Conservation (phyloP, 1,140 invertebrate genomes). For the Pomacea maculata region DNA sequence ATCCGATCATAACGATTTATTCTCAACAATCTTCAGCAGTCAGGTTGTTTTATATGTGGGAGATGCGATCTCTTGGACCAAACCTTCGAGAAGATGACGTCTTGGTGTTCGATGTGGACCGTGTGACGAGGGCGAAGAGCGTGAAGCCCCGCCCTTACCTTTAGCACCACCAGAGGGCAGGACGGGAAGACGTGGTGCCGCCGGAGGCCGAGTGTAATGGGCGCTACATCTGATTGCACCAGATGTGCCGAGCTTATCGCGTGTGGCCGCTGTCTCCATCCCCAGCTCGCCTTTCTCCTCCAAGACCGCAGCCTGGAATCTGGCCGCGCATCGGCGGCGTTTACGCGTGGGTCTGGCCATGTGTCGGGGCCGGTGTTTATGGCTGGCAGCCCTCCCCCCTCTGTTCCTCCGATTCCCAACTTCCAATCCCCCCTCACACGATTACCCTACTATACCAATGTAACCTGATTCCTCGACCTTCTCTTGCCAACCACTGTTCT, state of each 20-base stretch:
- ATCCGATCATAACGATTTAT: too few species aligned
- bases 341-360: slow-evolving; percentile 14
- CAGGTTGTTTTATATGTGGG: too few species aligned
- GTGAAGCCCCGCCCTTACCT: too few species aligned
- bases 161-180: too few species aligned
- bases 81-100: too few species aligned
- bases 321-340: slow-evolving; percentile 5
- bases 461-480: neutral
- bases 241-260: slow-evolving; percentile 22
- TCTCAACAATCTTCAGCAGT: too few species aligned
- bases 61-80: too few species aligned
- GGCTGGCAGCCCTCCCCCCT: neutral
- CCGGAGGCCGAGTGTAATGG: slow-evolving; percentile 9
- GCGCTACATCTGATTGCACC: slow-evolving; percentile 17
- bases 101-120: too few species aligned
- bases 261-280: neutral
- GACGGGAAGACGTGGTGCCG: too few species aligned
- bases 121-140: too few species aligned
- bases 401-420: neutral
- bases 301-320: slow-evolving; percentile 12
- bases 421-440: too few species aligned
- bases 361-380: slow-evolving; percentile 17
- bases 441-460: too few species aligned
- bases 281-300: neutral
- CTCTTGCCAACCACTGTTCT: neutral